phyloP scores from a whole-genome alignment of 2,113 vertebrate species.

The Emydocephalus ijimae region DNA sequence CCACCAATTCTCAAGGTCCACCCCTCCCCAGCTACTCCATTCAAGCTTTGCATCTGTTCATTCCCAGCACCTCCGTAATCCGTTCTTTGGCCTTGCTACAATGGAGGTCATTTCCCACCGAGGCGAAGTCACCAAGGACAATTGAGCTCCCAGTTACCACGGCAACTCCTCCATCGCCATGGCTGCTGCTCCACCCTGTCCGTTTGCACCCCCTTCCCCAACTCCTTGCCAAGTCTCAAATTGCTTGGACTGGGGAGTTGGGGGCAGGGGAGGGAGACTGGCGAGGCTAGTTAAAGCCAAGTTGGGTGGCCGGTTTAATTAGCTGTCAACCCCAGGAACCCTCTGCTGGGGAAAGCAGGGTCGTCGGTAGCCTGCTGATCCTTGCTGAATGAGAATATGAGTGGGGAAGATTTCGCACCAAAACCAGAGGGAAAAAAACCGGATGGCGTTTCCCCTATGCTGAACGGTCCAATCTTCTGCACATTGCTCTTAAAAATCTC shows the following conservation, averaged over 20 bases:
- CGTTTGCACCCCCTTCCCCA: not conserved
- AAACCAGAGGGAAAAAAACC: not conserved
- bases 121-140: constrained; percentile 13
- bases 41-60: constrained; percentile 1
- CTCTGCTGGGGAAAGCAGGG: constrained; percentile 8
- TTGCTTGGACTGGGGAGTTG: not conserved
- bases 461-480: not conserved
- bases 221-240: not conserved
- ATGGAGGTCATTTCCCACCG: constrained; percentile 19
- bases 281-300: not conserved
- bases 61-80: constrained; percentile 22
- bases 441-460: not conserved
- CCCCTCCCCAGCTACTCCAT: not conserved
- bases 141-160: constrained; percentile 25
- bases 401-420: constrained; percentile 12
- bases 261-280: not conserved
- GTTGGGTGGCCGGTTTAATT: constrained; percentile 38
- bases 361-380: not conserved
- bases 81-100: constrained; percentile 15
- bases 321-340: not conserved
- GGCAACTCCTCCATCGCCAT: constrained; percentile 18
- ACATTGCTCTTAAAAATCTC: not conserved
- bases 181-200: not conserved
- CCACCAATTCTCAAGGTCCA: not conserved
- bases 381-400: constrained; percentile 16